These are phyloP conservation scores for Oxystoma pomonae DNA, from an alignment of 2,888 invertebrate genomes.

Conservation along the genomic window DNA sequence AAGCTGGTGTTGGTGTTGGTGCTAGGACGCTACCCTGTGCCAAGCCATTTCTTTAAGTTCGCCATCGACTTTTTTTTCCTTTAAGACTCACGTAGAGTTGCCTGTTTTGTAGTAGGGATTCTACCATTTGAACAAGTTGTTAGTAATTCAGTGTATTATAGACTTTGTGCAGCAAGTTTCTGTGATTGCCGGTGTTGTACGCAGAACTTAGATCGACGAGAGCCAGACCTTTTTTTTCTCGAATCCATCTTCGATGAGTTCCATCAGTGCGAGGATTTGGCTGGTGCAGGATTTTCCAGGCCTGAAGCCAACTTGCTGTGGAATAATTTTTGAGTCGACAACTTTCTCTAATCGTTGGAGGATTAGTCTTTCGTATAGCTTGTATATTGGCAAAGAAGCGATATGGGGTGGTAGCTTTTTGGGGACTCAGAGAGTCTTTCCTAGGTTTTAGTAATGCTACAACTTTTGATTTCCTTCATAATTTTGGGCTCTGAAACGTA, in stretches of 20 bases:
- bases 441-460: too few relatives aligned
- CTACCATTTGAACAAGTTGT: too few relatives aligned
- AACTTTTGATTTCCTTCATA: too few relatives aligned
- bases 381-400: too few relatives aligned
- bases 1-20: neutral
- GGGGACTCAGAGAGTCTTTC: too few relatives aligned
- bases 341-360: neutral
- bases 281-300: neutral
- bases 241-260: neutral
- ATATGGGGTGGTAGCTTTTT: neutral
- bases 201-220: neutral
- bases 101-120: too few relatives aligned
- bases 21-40: neutral
- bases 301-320: too few relatives aligned
- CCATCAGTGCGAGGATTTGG: too few relatives aligned
- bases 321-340: neutral
- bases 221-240: neutral
- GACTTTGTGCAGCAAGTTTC: neutral
- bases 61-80: neutral
- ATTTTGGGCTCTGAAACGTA: too few relatives aligned
- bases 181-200: neutral
- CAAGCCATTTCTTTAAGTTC: neutral
- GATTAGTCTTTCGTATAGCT: too few relatives aligned
- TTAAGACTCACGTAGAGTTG: too few relatives aligned
- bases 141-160: neutral